Conservation (phyloP, 2,113 vertebrate genomes). For the Epinephelus fuscoguttatus region DNA sequence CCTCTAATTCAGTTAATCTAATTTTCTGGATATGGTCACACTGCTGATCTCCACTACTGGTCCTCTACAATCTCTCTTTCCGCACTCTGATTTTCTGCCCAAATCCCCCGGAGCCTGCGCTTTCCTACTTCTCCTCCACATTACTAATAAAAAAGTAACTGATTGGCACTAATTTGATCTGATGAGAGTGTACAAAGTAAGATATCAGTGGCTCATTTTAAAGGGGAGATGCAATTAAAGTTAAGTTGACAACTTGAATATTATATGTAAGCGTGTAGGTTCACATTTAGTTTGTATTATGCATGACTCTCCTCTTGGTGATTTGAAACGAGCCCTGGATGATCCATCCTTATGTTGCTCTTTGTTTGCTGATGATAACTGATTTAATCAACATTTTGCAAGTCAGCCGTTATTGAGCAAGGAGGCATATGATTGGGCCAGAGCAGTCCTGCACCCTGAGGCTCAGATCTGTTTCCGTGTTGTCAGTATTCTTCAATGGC, state of each 20-base stretch:
- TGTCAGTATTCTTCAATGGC: not conserved
- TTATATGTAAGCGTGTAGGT: not conserved
- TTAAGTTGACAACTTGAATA: not conserved
- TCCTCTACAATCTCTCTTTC: slow-evolving; percentile 49
- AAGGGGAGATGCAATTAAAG: not conserved
- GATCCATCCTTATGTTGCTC: slow-evolving; percentile 17
- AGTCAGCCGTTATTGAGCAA: slow-evolving; percentile 2
- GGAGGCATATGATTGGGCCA: not conserved
- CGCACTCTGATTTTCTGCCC: slow-evolving; percentile 38
- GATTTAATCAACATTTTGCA: slow-evolving; percentile 29
- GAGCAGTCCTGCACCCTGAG: slow-evolving; percentile 3
- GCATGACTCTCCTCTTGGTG: slow-evolving; percentile 8
- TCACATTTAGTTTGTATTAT: not conserved
- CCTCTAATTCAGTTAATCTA: slow-evolving; percentile 81
- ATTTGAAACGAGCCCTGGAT: slow-evolving; percentile 9
- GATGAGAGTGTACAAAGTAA: slow-evolving; percentile 17
- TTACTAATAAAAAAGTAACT: slow-evolving; percentile 16
- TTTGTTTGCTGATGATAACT: slow-evolving; percentile 21
- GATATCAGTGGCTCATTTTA: not conserved
- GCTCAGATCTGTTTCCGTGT: not conserved
- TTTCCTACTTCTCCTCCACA: slow-evolving; percentile 27
- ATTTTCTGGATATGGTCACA: slow-evolving; percentile 76
- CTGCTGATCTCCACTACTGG: slow-evolving; percentile 60
- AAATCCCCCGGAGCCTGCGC: slow-evolving; percentile 50
- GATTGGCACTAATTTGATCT: slow-evolving; percentile 45